These are phyloP conservation scores for Pseudopodoces humilis DNA, from an alignment of 2,113 vertebrate species.

Conservation along the genomic window DNA sequence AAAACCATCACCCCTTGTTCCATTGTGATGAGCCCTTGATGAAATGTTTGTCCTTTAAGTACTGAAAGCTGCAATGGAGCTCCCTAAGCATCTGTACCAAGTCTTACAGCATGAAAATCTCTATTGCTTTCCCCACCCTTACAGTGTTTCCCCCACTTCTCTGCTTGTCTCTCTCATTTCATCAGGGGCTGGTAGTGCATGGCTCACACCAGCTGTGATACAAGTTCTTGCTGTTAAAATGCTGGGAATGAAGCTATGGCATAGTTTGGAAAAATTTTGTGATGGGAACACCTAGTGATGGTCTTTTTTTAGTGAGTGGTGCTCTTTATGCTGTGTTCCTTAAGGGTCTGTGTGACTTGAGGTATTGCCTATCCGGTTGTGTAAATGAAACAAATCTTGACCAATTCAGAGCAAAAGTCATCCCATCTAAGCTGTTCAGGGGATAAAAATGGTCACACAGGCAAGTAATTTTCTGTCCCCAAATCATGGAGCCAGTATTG, in stretches of 20 bases:
- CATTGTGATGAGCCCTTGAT: neutral
- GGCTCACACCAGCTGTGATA: neutral
- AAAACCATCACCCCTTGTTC: neutral
- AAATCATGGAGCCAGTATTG: neutral
- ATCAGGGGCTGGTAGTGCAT: neutral
- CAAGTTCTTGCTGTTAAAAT: neutral
- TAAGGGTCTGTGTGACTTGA: neutral
- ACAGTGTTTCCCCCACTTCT: neutral
- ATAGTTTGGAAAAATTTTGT: neutral
- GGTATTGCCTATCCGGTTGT: neutral
- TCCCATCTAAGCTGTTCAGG: neutral
- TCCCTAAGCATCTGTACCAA: neutral
- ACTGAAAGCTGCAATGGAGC: neutral
- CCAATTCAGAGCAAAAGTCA: neutral
- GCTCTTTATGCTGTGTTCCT: neutral
- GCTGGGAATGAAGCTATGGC: neutral
- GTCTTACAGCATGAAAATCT: neutral
- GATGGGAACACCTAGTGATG: neutral
- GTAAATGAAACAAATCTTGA: neutral
- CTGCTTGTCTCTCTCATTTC: neutral
- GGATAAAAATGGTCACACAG: neutral
- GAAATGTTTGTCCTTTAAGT: neutral
- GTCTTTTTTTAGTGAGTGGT: neutral
- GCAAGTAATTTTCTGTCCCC: neutral
- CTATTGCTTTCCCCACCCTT: neutral